Evolutionary conservation across 2,113 vertebrate species (phyloP).

Genomic region (Thermophis baileyi): DNA sequence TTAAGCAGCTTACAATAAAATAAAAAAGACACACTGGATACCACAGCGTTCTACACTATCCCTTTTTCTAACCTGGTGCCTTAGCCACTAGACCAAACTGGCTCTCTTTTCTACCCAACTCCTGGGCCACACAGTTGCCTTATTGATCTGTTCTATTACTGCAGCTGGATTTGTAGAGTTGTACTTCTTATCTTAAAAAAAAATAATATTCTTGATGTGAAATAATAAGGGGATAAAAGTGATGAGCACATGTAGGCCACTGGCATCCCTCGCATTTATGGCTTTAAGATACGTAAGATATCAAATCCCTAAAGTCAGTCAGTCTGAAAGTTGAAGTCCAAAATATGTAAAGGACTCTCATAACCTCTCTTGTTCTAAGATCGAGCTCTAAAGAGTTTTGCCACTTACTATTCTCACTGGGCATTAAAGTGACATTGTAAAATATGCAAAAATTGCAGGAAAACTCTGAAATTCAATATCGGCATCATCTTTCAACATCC

Average conservation of each 20-base stretch:
- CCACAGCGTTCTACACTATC: constrained; percentile 2
- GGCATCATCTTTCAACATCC: neutral
- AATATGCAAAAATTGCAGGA: neutral
- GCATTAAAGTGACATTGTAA: neutral
- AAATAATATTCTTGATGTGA: neutral
- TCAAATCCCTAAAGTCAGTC: neutral
- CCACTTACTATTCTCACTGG: neutral
- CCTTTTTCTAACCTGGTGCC: no score
- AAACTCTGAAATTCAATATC: neutral
- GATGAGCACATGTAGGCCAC: neutral
- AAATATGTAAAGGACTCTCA: neutral
- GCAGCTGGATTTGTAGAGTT: neutral
- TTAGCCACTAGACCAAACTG: no score
- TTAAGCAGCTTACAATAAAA: neutral
- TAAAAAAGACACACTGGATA: neutral
- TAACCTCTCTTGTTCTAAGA: neutral
- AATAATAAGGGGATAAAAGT: neutral
- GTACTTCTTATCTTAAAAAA: neutral
- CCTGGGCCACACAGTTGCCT: neutral
- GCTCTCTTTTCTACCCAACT: neutral
- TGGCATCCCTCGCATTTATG: neutral
- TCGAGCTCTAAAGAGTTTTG: neutral
- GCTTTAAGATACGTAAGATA: neutral
- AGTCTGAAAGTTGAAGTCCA: neutral
- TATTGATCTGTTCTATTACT: neutral